Evolutionary conservation across 1,140 invertebrate genomes (phyloP).

Genomic region (Xylocopa sonorina): DNA sequence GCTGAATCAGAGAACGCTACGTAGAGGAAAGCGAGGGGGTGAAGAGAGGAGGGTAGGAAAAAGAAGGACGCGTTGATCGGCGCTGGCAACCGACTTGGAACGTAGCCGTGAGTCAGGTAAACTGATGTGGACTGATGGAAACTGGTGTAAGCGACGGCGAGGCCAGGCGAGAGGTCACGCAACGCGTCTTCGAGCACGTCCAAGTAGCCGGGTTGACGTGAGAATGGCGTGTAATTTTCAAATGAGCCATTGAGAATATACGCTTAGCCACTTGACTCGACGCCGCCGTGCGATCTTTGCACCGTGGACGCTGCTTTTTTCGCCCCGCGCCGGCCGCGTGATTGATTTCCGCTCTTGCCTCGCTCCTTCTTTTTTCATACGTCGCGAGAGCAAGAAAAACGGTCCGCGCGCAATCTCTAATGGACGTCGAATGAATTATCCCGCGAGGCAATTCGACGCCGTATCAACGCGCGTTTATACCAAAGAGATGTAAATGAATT

Average conservation of each 20-base stretch:
- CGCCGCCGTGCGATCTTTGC: constrained; percentile 29
- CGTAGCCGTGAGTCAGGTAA: constrained; percentile 53
- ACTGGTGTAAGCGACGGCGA: constrained; percentile 33
- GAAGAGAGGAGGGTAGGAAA: background rate
- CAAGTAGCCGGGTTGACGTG: constrained; percentile 49
- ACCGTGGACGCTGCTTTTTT: background rate
- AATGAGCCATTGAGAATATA: constrained; percentile 59
- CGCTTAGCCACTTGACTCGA: constrained; percentile 26
- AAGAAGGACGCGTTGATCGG: constrained; percentile 15
- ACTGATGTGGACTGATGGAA: constrained; percentile 60
- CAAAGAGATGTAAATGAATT: no score
- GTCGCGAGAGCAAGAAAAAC: background rate
- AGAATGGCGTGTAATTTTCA: constrained; percentile 67
- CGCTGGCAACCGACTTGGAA: constrained; percentile 28
- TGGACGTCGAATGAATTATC: no score
- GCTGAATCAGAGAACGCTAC: constrained; percentile 56
- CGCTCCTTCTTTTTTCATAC: no score
- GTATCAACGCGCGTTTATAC: no score
- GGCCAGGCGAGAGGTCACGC: constrained; percentile 55
- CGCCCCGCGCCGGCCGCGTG: background rate
- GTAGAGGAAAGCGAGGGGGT: background rate
- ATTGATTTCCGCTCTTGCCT: constrained; percentile 14
- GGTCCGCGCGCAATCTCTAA: no score
- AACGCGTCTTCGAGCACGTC: constrained; percentile 50
- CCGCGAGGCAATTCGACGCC: no score